Base-by-base conservation (phyloP, 2,888 invertebrate species). In the Abrostola tripartita region DNA sequence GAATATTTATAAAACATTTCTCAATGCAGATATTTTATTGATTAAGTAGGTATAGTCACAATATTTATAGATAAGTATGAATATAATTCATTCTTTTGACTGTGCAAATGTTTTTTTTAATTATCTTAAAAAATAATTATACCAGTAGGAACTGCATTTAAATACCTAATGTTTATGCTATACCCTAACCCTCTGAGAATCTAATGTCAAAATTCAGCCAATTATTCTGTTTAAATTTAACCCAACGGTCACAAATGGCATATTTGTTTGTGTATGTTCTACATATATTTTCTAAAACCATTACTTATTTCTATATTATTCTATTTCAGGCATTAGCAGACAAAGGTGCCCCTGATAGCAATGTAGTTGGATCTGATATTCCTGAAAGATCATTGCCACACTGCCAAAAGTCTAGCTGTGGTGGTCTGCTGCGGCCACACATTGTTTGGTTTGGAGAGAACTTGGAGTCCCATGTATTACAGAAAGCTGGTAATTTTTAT, bases 361-460 rank as follows among this genome's bases (percentile, higher is more conserved):
- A 95, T 62, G 78, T 92, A 59, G 92, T 93, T 14, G 89, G 88
- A 11, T 95, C 95, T 37, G 91, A 95, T 75, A 97, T 98, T 74
- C 96, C 97, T n/a, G 90, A 95, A 11, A 94, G 95, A 66, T 94
- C 96, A 41, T 91, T 98, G 52, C 98, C 98, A 6, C 95, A 95
- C 76, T 98, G 98, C 86, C 93, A 92, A 72, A 95, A 95, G 63
- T 52, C 84, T 5, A 79, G 77, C 9, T 98, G 98, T 86, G 91
- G 93, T 37, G 97, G 96, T 0, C 88, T 98, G 47, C 87, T 98
- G 10, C 92, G 98, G 59, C 98, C 98, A 0, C 96, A 97, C 83
- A 97, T 98, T 70, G 97, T 98, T 8, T 98, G 98, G 98, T 98
- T 98, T 92, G 98, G 98, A 5, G 98, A 98, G 93, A 95, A 91